These are phyloP conservation scores for Oxystoma pomonae DNA, from an alignment of 2,888 invertebrate genomes.

Conservation along the genomic window DNA sequence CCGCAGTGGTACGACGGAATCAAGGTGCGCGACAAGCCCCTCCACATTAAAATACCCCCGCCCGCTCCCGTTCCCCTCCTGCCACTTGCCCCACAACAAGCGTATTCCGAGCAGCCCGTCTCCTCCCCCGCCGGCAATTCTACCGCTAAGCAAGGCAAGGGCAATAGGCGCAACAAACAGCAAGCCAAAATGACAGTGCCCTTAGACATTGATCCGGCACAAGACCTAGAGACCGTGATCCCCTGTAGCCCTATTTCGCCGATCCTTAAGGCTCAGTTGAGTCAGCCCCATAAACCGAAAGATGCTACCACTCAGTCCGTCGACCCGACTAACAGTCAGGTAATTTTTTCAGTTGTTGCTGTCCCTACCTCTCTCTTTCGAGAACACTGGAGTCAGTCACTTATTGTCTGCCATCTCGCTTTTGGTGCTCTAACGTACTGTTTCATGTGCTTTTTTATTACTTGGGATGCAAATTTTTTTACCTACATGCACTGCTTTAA, in stretches of 20 bases:
- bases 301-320: neutral
- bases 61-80: slow-evolving; percentile 23
- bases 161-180: slow-evolving; percentile 13
- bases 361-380: too few species aligned
- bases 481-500: too few species aligned
- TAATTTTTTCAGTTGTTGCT: too few species aligned
- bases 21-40: slow-evolving; percentile 59
- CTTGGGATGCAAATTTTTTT: too few species aligned
- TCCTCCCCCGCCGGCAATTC: neutral
- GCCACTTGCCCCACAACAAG: neutral
- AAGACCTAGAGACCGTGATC: slow-evolving; percentile 34
- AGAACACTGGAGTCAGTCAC: too few species aligned
- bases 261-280: slow-evolving; percentile 80
- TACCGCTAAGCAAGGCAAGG: slow-evolving; percentile 6
- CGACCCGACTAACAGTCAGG: slow-evolving; percentile 47
- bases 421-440: too few species aligned
- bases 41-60: slow-evolving; percentile 50
- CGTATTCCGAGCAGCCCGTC: neutral
- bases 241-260: slow-evolving; percentile 66
- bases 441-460: too few species aligned
- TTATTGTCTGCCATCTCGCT: too few species aligned
- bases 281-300: slow-evolving; percentile 58
- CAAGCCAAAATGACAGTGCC: slow-evolving; percentile 13
- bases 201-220: slow-evolving; percentile 25
- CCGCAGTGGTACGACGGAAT: slow-evolving; percentile 69